Percentiles rank a stretch among this genome's conserved stretches.
Evolutionary conservation across 2,113 vertebrate genomes (phyloP).

Genomic region (Zosterops japonicus): DNA sequence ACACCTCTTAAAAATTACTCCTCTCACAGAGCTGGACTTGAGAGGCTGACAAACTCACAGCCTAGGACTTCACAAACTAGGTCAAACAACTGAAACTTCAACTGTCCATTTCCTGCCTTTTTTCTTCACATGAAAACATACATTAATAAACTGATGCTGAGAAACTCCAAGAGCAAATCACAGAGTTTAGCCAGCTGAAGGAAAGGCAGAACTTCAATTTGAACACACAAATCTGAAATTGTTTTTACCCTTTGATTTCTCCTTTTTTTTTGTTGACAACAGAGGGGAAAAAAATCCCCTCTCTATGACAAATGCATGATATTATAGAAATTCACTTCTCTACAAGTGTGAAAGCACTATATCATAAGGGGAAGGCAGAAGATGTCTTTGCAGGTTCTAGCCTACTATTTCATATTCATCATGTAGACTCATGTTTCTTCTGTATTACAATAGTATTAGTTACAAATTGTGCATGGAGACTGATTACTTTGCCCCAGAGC

Average conservation of each 20-base stretch:
- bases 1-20: background rate
- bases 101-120: background rate
- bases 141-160: background rate
- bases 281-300: background rate
- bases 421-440: background rate
- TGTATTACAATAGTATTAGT: slow-evolving; percentile 14
- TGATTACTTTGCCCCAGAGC: slow-evolving; percentile 14
- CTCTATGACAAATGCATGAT: background rate
- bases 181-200: background rate
- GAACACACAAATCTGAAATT: background rate
- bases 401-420: background rate
- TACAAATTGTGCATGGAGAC: background rate
- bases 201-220: background rate
- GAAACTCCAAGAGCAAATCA: background rate
- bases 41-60: background rate
- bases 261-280: background rate
- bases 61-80: background rate
- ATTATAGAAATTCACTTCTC: background rate
- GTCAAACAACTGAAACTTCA: background rate
- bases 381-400: background rate
- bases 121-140: background rate
- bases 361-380: background rate
- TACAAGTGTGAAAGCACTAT: background rate
- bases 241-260: background rate
- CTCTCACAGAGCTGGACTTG: background rate